Evolutionary conservation across 1,140 invertebrate species (phyloP), one percentile per base, ranked within the genome.

Genomic region (Patella vulgata): DNA sequence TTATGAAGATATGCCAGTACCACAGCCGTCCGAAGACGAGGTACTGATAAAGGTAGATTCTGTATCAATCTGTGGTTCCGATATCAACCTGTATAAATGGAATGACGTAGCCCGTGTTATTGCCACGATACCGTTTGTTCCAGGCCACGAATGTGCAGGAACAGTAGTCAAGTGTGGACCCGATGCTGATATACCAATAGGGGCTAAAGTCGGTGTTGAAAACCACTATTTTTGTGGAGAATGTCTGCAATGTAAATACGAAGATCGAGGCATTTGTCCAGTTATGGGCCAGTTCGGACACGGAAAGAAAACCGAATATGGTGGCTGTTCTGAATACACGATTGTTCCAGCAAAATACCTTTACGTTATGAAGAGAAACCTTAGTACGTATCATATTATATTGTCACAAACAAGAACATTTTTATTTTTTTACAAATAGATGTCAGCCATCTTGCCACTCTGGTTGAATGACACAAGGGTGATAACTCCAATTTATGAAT

Each of bases 241-340:
- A 1, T 81, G 79, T 59, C 78, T 73, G 48, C 78, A 80, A 60
- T 81, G 79, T 55, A 55, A 59, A 19, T 64, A 25, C 61, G 74
- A 73, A 40, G 50, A 68, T 44, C 56, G 65, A 25, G 78, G 74
- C 28, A 81, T 81, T 40, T 81, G 79, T 55, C 54, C 55, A 50
- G 73, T 76, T 42, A 80, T 81, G 79, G 78, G 76, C 0, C 79
- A 81, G 62, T 81, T 76, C 63, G 79, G 79, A 11, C 79, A 81
- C 51, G 79, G 79, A 3, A 73, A 68, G 48, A 67, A 76, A 59
- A 81, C 79, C 11, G 62, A 68, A 42, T 72, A 79, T 56, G 79
- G 79, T 21, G 79, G 77, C 0, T 79, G 77, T 50, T 78, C 75
- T 9, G 74, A 81, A 42, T 81, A 81, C 51, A 75, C 74, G 14